Percentiles rank a stretch among this genome's conserved stretches.
Evolutionary conservation across 2,888 invertebrate genomes (phyloP).

Genomic region (Himalopsyche tibetana): DNA sequence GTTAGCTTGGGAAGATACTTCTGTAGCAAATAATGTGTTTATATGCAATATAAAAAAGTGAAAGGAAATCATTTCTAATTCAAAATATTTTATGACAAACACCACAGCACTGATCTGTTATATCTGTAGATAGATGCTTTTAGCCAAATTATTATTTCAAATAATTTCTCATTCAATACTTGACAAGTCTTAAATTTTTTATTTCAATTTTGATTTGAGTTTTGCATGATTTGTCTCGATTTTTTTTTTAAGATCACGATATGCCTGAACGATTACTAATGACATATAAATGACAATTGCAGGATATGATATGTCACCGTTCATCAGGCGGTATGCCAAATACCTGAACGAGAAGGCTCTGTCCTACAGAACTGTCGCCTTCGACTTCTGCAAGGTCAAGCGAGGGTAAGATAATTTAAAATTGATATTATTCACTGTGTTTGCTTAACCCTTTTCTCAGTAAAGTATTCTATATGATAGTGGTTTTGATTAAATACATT

Average conservation of each 20-base stretch:
- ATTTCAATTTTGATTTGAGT: not conserved
- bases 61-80: too few relatives aligned
- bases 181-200: too few relatives aligned
- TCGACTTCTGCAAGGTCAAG: constrained; percentile 99
- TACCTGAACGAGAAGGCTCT: constrained; percentile 99
- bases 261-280: not conserved
- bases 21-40: too few relatives aligned
- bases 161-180: too few relatives aligned
- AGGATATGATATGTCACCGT: constrained; percentile 99
- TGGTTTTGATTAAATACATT: too few relatives aligned
- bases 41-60: too few relatives aligned
- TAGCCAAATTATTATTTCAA: too few relatives aligned
- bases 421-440: not conserved
- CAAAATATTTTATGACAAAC: too few relatives aligned
- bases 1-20: not conserved
- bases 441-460: too few relatives aligned
- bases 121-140: too few relatives aligned
- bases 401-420: constrained; percentile 85
- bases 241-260: not conserved
- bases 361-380: constrained; percentile 98
- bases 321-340: constrained; percentile 98
- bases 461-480: too few relatives aligned
- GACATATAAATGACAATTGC: constrained; percentile 67
- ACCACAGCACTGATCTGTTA: too few relatives aligned
- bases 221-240: constrained; percentile 15